Base-by-base conservation (phyloP, 2,113 vertebrate genomes). In the Anthoscopus minutus region DNA sequence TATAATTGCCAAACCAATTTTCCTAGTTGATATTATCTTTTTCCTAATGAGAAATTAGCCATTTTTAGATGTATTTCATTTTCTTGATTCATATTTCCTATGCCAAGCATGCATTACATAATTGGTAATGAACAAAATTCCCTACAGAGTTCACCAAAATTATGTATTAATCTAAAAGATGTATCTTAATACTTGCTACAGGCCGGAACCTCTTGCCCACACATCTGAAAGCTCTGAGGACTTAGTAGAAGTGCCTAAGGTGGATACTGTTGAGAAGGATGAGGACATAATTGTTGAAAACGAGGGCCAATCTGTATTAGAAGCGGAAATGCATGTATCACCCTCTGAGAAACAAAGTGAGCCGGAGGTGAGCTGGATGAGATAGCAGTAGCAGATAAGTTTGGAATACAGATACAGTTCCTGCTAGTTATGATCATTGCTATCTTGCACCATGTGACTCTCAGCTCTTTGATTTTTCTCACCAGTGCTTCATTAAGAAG, bases 321-420 rank as follows among this genome's bases (percentile, higher is more conserved):
- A 97, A 81, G 44, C 0, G 1, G 96, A 95, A 33, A 61, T 91
- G 31, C 78, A 17, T 17, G 7, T 33, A 30, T 65, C 77, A 14
- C 13, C n/a, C 25, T 22, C 72, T 77, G 98, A 98, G 73, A 97
- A 96, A 57, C 74, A 30, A 47, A 97, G 85, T 65, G 97, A 94
- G 30, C 93, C 66, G 23, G 97, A 97, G 96, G 98, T 98, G 89
- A 80, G 69, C 12, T 89, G 62, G 21, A 35, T 71, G 44, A 83
- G 17, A 38, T 11, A 54, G 24, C 3, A 19, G 30, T 8, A n/a
- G 28, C 22, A 62, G 54, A 57, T 48, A 38, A 48, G 4, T 45
- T 37, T 14, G 1, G 31, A 90, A 37, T 40, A 54, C 31, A 47
- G 1, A 10, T 87, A 8, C 3, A 35, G 10, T 66, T 87, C 81